A percentile compares a stretch with the other conserved stretches of the same genome.
These are phyloP conservation scores for Austrofundulus limnaeus DNA, from an alignment of 2,113 vertebrate species.

Conservation along the genomic window DNA sequence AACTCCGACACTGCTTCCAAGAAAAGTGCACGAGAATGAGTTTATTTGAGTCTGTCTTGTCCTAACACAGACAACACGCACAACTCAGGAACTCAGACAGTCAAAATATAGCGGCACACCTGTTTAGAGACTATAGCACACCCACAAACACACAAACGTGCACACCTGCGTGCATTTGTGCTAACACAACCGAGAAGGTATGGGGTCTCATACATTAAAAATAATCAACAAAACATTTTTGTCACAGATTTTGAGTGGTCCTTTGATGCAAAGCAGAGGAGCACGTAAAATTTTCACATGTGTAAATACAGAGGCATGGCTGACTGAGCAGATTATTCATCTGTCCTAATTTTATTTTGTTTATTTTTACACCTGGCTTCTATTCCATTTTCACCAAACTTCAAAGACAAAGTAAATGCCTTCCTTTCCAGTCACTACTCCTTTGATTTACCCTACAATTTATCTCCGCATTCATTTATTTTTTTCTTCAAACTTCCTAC, in stretches of 20 bases:
- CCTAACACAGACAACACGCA: slow-evolving; percentile 7
- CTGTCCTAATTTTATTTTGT: slow-evolving; percentile 9
- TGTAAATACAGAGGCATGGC: slow-evolving; percentile 12
- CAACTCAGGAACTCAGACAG: slow-evolving; percentile 5
- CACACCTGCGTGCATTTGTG: slow-evolving; percentile 11
- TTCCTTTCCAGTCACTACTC: slow-evolving; percentile 9
- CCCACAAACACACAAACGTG: slow-evolving; percentile 54
- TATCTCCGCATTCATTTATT: slow-evolving; percentile 2
- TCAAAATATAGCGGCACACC: slow-evolving; percentile 23
- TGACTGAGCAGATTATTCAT: slow-evolving; percentile 9
- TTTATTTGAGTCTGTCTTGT: slow-evolving; percentile 41
- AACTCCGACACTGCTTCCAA: slow-evolving; percentile 45
- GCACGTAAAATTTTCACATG: slow-evolving; percentile 21
- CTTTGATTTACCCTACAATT: slow-evolving; percentile 32
- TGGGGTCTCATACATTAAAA: slow-evolving; percentile 35
- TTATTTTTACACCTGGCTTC: slow-evolving; percentile 22
- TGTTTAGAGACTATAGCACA: slow-evolving; percentile 13
- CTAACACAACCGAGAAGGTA: slow-evolving; percentile 49
- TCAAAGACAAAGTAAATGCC: slow-evolving; percentile 18
- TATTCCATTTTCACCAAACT: slow-evolving; percentile 18
- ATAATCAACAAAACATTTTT: not conserved
- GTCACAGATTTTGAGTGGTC: no score
- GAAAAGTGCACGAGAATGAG: slow-evolving; percentile 20
- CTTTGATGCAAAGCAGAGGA: no score
- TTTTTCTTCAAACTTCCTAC: slow-evolving; percentile 2